Base-by-base conservation (phyloP, 92 coral and sea anemone species). In the Zoanthus solanderi region DNA sequence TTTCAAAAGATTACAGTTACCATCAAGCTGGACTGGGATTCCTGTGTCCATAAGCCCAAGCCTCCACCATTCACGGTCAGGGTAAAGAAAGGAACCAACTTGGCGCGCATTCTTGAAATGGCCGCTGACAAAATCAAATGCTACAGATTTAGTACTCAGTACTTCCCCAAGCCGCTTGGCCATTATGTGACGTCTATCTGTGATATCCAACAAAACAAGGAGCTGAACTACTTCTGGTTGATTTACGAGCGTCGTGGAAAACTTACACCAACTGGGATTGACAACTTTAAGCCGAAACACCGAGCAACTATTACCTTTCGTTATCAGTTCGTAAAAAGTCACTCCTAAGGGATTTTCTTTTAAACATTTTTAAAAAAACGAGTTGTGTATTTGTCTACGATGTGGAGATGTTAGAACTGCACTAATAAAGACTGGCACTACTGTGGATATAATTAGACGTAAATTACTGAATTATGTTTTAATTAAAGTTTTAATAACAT, bases 121-220 rank as follows among this genome's bases (percentile, higher is more conserved):
- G 83, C 83, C 13, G 83, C 83, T 48, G 83, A 78, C 83, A 54
- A 56, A 15, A 31, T 11, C 52, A 78, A 78, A 23, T 78, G 83
- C 50, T 78, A 78, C 83, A 31, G 67, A 42, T 78, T 78, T 47
- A 78, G 47, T 0, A 56, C 83, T 2, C 83, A 54, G 29, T 78
- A 78, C 6, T 78, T 78, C 31, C 67, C 83, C 83, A 53, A 56
- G 15, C 83, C 83, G 11, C 83, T 78, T 46, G 83, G 83, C 48
- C 68, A 53, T 78, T 78, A 12, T 28, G 28, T 78, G 83, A 78
- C 83, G 29, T 78, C 83, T 28, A 78, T 78, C 67, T 78, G 83
- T 78, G 83, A 56, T 0, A 57, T 78, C 68, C 53, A 47, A 15
- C 69, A 78, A 67, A 78, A 78, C 83, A 53, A 78, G 83, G 83